These are phyloP conservation scores for Teleogryllus occipitalis DNA, from an alignment of 1,140 invertebrate genomes.

Conservation along the genomic window DNA sequence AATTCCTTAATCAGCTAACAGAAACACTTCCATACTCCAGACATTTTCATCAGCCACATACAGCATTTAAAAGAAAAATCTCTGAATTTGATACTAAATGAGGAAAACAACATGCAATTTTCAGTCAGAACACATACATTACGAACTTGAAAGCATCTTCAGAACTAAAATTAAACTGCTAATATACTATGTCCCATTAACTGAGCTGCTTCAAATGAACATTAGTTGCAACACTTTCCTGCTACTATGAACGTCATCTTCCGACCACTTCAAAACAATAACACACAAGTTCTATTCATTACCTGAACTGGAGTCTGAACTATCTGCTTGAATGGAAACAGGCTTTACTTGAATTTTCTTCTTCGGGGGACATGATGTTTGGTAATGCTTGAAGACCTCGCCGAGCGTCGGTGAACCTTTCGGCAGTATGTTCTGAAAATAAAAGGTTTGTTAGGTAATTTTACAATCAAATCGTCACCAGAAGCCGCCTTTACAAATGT, in stretches of 20 bases:
- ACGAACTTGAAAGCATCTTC: not conserved
- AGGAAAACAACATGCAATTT: not conserved
- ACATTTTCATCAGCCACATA: no score
- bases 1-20: no score
- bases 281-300: not conserved
- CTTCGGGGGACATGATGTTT: conserved; percentile 41
- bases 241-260: no score
- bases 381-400: conserved; percentile 41
- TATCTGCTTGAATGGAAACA: conserved; percentile 31
- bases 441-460: not conserved
- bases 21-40: no score
- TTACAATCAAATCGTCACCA: no score
- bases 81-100: not conserved
- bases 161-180: not conserved
- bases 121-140: not conserved
- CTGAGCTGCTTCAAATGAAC: not conserved
- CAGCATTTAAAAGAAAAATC: no score
- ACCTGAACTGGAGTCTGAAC: conserved; percentile 38
- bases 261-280: not conserved
- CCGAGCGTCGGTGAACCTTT: conserved; percentile 43
- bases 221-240: not conserved
- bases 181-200: not conserved
- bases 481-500: no score
- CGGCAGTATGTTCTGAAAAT: conserved; percentile 36
- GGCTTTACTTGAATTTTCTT: conserved; percentile 18